Conservation (phyloP, 2,797 vertebrate species). For the Eutrigla gurnardus region DNA sequence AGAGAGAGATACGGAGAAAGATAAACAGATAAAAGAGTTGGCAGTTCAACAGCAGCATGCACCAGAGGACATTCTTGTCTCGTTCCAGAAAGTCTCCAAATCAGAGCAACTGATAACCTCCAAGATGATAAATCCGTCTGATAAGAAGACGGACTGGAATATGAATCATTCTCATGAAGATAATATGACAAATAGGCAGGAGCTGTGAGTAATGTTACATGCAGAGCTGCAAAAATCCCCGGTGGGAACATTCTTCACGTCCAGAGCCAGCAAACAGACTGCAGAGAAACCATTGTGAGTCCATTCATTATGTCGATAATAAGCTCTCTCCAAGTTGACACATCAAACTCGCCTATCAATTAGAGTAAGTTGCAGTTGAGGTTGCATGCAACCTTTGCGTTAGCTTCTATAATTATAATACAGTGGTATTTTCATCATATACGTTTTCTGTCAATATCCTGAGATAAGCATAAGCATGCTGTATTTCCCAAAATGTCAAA, state of each 20-base stretch:
- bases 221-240: conserved; percentile 38
- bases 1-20: conserved; percentile 16
- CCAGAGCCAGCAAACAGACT: conserved; percentile 13
- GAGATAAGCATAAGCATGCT: not conserved
- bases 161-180: conserved; percentile 30
- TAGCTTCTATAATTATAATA: not conserved
- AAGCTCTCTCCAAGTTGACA: not conserved
- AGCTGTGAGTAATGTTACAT: conserved; percentile 58
- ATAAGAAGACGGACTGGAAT: conserved; percentile 36
- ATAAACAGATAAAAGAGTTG: conserved; percentile 28
- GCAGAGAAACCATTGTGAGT: conserved; percentile 5
- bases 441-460: not conserved
- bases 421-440: not conserved
- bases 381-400: rapidly evolving
- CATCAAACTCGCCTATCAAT: not conserved
- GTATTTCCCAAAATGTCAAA: not conserved
- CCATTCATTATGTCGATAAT: not conserved
- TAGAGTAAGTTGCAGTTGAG: not conserved
- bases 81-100: conserved; percentile 45
- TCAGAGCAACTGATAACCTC: conserved; percentile 29
- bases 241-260: conserved; percentile 5
- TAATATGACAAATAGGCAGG: conserved; percentile 24
- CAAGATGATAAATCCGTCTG: not conserved
- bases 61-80: conserved; percentile 19
- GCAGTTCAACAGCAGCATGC: conserved; percentile 64